Evolutionary conservation across 30 jellyfish, hydroid and myxozoan species (phyloP), one percentile per base, ranked within the genome.

Genomic region (Chironex yamaguchii): DNA sequence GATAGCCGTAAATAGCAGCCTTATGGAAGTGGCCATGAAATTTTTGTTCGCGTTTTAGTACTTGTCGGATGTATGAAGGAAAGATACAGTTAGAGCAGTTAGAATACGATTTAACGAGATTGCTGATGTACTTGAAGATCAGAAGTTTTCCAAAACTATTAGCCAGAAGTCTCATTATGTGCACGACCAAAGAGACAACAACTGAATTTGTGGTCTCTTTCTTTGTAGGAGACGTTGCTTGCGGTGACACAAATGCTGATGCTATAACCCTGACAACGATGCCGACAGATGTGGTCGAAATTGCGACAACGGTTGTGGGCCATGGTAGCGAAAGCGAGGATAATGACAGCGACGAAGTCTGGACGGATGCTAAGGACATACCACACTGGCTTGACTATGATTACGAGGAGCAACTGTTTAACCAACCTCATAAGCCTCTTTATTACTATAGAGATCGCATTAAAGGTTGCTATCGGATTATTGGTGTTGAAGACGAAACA

Each of bases 401-500:
- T 24, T 73, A 79, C 29, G 97, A 95, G 28, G 94, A 90, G 58
- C 96, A 89, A 30, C 31, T 95, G 32, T 95, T 95, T 75, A 84
- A 67, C 34, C 96, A 89, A 30, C 99, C 99, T 0, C 97, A 96
- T 68, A 81, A 95, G 25, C 99, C 99, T 0, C 82, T 95, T 22
- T 95, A 95, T 87, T 95, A 95, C 67, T 95, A 95, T 66, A 86
- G 99, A 2, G 99, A 95, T 82, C 91, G 99, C 33, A 89, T 95
- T 62, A 95, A 95, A 68, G 99, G 99, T 26, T 95, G 99, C 65
- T 95, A 95, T 67, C 89, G 99, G 4, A 95, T 95, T 11, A 85
- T 95, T 9, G 97, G 99, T 9, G 99, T 95, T 6, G 99, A 95
- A 58, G 99, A 95, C 81, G 99, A 95, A 70, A 89, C 99, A 3